phyloP scores from a whole-genome alignment of 2,113 vertebrate genomes.

The Peromyscus maniculatus region DNA sequence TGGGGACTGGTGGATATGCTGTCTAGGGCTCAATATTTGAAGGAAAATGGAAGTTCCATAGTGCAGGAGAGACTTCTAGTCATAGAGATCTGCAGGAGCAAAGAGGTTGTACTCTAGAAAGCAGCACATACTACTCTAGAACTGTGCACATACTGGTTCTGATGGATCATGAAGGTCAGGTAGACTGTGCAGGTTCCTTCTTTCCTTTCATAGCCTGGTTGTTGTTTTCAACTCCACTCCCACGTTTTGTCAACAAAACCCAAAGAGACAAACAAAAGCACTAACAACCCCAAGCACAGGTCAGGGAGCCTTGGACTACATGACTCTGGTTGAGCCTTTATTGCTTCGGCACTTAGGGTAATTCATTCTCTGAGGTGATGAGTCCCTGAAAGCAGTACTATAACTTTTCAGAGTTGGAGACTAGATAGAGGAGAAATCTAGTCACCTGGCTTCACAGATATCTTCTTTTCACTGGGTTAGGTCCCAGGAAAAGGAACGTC shows the following conservation, averaged over 20 bases:
- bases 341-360: not conserved
- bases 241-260: not conserved
- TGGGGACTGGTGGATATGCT: not conserved
- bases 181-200: not conserved
- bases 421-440: not conserved
- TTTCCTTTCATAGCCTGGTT: not conserved
- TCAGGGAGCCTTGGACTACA: not conserved
- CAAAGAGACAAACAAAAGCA: not conserved
- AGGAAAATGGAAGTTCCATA: not conserved
- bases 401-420: not conserved
- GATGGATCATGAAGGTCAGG: not conserved
- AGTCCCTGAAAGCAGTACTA: not conserved
- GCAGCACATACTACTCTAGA: not conserved
- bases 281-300: not conserved
- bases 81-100: not conserved
- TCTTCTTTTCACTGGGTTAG: not conserved
- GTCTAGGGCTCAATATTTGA: not conserved
- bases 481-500: not conserved
- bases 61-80: not conserved
- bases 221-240: not conserved
- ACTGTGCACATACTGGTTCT: not conserved
- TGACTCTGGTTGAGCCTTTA: not conserved
- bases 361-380: not conserved
- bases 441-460: not conserved
- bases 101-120: not conserved